Evolutionary conservation across 2,797 vertebrate genomes (phyloP), one percentile per base, ranked within the genome.

Genomic region (Takifugu rubripes): DNA sequence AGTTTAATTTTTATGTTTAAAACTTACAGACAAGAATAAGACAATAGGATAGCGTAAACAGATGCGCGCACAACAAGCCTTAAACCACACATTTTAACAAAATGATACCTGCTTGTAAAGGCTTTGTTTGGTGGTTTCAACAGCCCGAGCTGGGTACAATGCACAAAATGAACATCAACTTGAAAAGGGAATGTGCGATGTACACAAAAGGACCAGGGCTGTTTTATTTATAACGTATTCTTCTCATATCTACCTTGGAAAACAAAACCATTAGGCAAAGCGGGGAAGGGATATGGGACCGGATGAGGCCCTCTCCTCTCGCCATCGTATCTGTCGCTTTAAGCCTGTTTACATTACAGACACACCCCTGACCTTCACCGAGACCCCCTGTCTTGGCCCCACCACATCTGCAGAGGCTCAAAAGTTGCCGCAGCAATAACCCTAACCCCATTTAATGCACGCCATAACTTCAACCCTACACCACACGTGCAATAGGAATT

Each of bases 321-420:
- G 66, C 66, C 71, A 72, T 74, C 54, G 27, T 82, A 76, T 87
- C 77, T 81, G 66, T 69, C 69, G 69, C 68, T 66, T 80, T 68
- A 80, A 79, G 63, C 58, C 63, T 85, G 81, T 88, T 88, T 87
- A 86, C 74, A 75, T 78, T 83, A 64, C 50, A 77, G 77, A 83
- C 78, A 83, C 84, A 82, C 83, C 84, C 84, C 83, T 85, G 82
- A 84, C 86, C 84, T 86, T 87, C 76, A 80, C 66, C 56, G 62
- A 59, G 61, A 42, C 68, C 68, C 77, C 79, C 64, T 64, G 31
- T 46, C 1, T 66, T 61, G 45, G 55, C 57, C 69, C 61, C 73
- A 21, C 50, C 49, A 29, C 66, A 61, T 55, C 56, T 54, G 33
- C 59, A 50, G 31, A 40, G 64, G 40, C 56, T 26, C 48, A 46